Conservation (phyloP, 1,140 invertebrate genomes). For the Drosophila pectinifera region DNA sequence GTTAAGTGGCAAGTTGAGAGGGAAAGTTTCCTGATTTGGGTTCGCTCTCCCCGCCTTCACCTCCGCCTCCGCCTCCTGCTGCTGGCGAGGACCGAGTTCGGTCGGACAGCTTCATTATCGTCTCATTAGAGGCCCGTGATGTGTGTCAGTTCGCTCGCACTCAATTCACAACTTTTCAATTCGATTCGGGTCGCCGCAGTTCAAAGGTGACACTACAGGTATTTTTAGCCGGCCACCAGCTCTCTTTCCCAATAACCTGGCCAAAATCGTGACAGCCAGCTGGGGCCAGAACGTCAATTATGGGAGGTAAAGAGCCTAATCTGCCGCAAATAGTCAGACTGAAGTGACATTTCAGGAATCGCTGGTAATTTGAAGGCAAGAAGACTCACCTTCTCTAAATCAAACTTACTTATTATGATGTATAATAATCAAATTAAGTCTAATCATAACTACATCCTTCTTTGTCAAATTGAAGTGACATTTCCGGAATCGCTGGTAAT, state of each 20-base stretch:
- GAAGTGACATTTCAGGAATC: too few species aligned
- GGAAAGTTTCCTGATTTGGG: slow-evolving; percentile 54
- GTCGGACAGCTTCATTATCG: slow-evolving; percentile 47
- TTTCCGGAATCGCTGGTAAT: too few species aligned
- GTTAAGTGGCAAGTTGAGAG: slow-evolving; percentile 49
- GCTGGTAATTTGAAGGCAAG: too few species aligned
- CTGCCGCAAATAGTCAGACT: too few species aligned
- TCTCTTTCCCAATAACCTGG: neutral
- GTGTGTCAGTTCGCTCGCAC: slow-evolving; percentile 2
- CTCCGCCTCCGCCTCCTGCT: neutral
- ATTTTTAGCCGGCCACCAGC: neutral
- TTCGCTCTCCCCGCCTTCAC: neutral
- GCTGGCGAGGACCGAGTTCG: slow-evolving; percentile 9
- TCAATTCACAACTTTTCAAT: slow-evolving; percentile 4
- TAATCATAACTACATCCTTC: too few species aligned
- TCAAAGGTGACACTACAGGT: slow-evolving; percentile 2
- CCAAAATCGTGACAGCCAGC: neutral
- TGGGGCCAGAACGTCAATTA: too few species aligned
- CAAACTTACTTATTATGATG: too few species aligned
- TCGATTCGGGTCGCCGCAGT: slow-evolving; percentile 4
- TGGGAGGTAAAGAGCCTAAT: too few species aligned
- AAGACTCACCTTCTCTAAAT: too few species aligned
- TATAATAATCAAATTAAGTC: too few species aligned
- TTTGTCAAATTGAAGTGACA: too few species aligned
- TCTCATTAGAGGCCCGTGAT: slow-evolving; percentile 44